These are phyloP conservation scores for Caenorhabditis sp. DNA, from an alignment of 2,888 invertebrate species.

Conservation along the genomic window DNA sequence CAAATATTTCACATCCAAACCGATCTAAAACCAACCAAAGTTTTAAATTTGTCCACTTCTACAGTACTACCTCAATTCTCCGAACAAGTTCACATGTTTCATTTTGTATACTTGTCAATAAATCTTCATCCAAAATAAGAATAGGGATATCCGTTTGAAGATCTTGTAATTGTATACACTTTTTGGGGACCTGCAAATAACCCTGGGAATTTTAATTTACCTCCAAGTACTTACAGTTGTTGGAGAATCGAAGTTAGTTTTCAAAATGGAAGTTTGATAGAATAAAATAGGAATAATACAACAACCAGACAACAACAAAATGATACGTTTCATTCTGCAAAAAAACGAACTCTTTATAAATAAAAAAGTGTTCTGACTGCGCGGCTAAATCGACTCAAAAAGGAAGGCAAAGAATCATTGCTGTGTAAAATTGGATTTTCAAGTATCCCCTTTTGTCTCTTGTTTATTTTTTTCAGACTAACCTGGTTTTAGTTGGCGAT, in stretches of 20 bases:
- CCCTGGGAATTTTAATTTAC: neutral
- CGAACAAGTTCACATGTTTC: neutral
- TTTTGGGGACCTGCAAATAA: neutral
- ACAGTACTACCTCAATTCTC: neutral
- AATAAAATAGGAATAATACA: conserved; percentile 11
- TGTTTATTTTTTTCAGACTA: neutral
- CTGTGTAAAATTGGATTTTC: neutral
- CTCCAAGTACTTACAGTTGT: neutral
- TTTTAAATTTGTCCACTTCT: no score
- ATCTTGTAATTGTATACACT: neutral
- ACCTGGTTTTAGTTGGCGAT: neutral
- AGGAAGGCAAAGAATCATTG: neutral
- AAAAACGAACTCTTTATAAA: neutral
- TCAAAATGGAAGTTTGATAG: conserved; percentile 9
- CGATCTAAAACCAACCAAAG: conserved; percentile 19
- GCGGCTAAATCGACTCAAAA: no score
- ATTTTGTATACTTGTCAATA: neutral
- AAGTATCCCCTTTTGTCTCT: neutral
- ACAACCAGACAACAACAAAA: conserved; percentile 5
- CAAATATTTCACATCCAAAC: conserved; percentile 11
- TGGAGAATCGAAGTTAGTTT: neutral
- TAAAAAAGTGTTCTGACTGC: neutral
- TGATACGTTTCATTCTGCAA: conserved; percentile 10
- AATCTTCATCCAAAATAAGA: neutral
- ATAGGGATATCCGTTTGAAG: neutral